Percentiles rank a stretch among this genome's conserved stretches.
Conservation (phyloP, 2,113 vertebrate genomes). For the Lepus americanus region DNA sequence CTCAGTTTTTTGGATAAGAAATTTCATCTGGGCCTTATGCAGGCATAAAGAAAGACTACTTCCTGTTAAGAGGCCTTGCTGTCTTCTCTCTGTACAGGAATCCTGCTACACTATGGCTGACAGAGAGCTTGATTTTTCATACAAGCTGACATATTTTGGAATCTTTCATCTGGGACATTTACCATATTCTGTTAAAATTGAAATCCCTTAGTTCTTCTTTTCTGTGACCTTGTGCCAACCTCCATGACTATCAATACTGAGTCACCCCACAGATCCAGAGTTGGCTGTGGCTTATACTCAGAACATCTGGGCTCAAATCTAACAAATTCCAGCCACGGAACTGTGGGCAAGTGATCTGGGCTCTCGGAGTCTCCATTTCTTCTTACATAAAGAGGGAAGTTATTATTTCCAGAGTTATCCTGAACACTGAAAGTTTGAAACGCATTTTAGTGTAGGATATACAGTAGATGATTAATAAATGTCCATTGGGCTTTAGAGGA, state of each 20-base stretch:
- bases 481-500: not conserved
- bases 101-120: not conserved
- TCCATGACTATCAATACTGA: not conserved
- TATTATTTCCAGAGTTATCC: not conserved
- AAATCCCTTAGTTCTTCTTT: constrained; percentile 7
- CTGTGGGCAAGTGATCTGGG: not conserved
- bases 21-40: no score
- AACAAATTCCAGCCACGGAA: not conserved
- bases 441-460: not conserved
- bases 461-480: not conserved
- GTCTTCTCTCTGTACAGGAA: no score
- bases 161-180: constrained; percentile 54
- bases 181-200: not conserved
- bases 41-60: no score
- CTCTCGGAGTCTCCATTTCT: constrained; percentile 19
- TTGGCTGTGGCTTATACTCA: not conserved
- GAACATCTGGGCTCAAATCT: constrained; percentile 47
- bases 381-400: constrained; percentile 15
- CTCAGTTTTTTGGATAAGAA: no score
- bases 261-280: not conserved
- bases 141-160: constrained; percentile 48
- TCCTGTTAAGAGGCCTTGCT: no score
- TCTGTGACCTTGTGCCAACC: not conserved
- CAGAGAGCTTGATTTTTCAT: constrained; percentile 51
- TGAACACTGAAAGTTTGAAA: not conserved